Evolutionary conservation across 2,888 invertebrate genomes (phyloP).

Genomic region (Eudemis profundana): DNA sequence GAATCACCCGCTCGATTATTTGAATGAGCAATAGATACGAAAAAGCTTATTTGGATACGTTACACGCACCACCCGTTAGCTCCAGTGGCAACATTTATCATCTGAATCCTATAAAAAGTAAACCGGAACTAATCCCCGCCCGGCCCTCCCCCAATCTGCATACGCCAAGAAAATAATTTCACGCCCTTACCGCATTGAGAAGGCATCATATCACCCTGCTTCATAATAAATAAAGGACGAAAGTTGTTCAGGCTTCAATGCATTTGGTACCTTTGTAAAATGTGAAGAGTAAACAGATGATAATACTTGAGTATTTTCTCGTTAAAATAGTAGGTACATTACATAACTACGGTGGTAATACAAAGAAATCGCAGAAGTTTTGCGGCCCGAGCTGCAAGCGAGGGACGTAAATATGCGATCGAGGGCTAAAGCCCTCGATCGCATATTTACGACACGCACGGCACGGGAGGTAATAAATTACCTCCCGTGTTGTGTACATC

Average conservation of each 20-base stretch:
- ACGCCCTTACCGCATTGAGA: slow-evolving; percentile 76
- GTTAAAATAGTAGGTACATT: slow-evolving; percentile 33
- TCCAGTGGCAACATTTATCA: slow-evolving; percentile 80
- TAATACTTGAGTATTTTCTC: slow-evolving; percentile 18
- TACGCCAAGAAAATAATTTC: slow-evolving; percentile 84
- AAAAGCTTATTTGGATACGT: slow-evolving; percentile 76
- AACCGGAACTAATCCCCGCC: slow-evolving; percentile 80
- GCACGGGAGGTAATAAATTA: too few species aligned
- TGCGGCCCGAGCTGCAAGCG: too few species aligned
- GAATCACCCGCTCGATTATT: slow-evolving; percentile 48
- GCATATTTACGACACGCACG: too few species aligned
- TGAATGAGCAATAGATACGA: slow-evolving; percentile 52
- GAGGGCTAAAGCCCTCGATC: too few species aligned
- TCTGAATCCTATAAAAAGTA: slow-evolving; percentile 84
- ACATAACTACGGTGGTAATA: too few species aligned
- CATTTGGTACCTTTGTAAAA: neutral
- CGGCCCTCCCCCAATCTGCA: slow-evolving; percentile 79
- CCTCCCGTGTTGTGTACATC: too few species aligned
- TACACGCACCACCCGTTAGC: slow-evolving; percentile 82
- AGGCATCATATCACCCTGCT: slow-evolving; percentile 44
- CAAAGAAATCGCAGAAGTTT: too few species aligned
- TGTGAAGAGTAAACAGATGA: neutral
- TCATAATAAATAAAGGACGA: neutral
- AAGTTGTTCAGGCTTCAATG: neutral
- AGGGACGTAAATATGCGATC: too few species aligned